phyloP scores from a whole-genome alignment of 92 coral and sea anemone species.

The Epizoanthus fatuus region DNA sequence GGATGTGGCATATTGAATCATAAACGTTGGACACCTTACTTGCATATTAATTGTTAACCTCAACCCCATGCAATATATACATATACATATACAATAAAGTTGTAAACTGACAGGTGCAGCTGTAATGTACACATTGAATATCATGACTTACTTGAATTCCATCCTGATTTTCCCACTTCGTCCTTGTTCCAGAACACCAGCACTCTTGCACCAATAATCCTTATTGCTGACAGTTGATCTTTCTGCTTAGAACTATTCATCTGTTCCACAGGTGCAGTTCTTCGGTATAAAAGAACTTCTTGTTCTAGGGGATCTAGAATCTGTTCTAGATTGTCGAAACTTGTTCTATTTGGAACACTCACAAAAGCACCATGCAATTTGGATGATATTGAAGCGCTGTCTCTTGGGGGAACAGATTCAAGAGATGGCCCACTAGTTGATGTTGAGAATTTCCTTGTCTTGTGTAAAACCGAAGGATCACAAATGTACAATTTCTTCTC shows the following conservation, averaged over 20 bases:
- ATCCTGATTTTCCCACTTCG: conserved; percentile 33
- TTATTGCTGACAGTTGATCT: not conserved
- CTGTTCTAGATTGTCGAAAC: conserved; percentile 18
- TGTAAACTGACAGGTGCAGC: no score
- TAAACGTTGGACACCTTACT: no score
- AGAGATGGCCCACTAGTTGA: conserved; percentile 18
- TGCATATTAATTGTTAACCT: no score
- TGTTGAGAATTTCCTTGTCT: not conserved
- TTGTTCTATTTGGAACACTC: not conserved
- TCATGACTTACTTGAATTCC: conserved; percentile 1
- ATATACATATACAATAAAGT: no score
- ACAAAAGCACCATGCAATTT: not conserved
- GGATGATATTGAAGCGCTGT: not conserved
- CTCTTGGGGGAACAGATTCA: conserved; percentile 24
- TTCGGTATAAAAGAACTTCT: not conserved
- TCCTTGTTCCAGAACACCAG: conserved; percentile 32
- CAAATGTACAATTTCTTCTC: conserved; percentile 30
- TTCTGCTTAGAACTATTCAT: not conserved
- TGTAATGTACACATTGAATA: no score
- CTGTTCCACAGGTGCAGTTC: not conserved
- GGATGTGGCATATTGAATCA: no score
- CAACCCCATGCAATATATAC: no score
- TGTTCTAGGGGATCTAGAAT: conserved; percentile 14
- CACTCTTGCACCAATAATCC: conserved; percentile 30
- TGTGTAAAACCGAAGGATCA: conserved; percentile 4